A percentile compares a stretch with the other conserved stretches of the same genome.
phyloP scores from a whole-genome alignment of 2,797 vertebrate genomes.

The Urocyon cinereoargenteus region DNA sequence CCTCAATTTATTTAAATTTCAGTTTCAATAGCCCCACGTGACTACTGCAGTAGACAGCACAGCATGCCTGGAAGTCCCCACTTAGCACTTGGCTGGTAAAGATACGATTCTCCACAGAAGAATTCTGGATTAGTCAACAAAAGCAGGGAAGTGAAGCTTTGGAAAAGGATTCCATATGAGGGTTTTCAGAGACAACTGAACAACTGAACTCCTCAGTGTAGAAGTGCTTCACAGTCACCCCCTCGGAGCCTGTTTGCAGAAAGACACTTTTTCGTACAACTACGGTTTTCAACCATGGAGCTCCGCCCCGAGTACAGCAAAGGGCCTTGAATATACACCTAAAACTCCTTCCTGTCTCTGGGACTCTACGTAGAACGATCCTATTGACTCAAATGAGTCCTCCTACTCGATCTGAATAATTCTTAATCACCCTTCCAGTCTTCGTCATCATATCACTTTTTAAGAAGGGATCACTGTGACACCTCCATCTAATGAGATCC shows the following conservation, averaged over 20 bases:
- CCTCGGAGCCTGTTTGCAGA: background rate
- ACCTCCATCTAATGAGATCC: background rate
- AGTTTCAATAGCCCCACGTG: background rate
- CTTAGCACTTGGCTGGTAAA: background rate
- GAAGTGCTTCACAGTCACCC: too few relatives aligned
- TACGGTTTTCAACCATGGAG: background rate
- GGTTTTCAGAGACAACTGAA: background rate
- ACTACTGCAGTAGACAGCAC: background rate
- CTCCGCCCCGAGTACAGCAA: background rate
- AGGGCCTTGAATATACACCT: background rate
- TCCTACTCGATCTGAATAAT: background rate
- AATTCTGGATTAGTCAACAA: background rate
- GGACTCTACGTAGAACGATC: background rate
- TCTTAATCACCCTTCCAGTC: background rate
- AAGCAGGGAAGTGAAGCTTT: background rate
- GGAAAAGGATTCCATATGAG: background rate
- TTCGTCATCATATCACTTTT: background rate
- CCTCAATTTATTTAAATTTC: background rate
- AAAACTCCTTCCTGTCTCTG: background rate
- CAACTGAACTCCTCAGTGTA: background rate
- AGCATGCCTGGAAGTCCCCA: background rate
- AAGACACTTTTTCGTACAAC: background rate
- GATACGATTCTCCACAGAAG: background rate
- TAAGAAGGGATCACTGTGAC: background rate
- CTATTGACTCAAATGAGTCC: background rate